Percentiles rank a stretch among this genome's conserved stretches.
These are phyloP conservation scores for Teleiodes luculella DNA, from an alignment of 2,888 invertebrate genomes.

Conservation along the genomic window DNA sequence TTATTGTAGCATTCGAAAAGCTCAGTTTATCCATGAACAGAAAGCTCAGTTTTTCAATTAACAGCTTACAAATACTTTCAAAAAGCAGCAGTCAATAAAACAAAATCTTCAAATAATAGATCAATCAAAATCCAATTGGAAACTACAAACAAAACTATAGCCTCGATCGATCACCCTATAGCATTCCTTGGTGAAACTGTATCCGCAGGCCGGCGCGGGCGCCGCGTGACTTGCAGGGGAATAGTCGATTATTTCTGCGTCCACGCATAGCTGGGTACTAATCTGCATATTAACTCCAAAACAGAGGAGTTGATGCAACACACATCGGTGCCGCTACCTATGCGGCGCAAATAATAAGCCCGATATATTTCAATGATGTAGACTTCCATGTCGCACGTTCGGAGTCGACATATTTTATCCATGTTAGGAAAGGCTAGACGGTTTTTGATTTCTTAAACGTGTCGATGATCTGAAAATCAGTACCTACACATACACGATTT, in stretches of 20 bases:
- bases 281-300: conserved; percentile 57
- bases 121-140: conserved; percentile 5
- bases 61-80: neutral
- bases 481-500: too few species aligned
- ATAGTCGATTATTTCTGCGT: conserved; percentile 49
- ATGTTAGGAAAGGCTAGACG: neutral
- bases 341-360: neutral
- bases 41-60: too few species aligned
- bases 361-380: neutral
- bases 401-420: neutral
- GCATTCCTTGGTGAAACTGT: conserved; percentile 42
- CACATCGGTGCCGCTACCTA: neutral
- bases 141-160: conserved; percentile 16
- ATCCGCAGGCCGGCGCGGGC: conserved; percentile 34
- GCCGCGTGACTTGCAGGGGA: conserved; percentile 61
- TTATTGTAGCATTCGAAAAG: too few species aligned
- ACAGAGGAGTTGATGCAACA: conserved; percentile 32
- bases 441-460: neutral
- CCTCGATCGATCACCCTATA: conserved; percentile 10
- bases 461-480: too few species aligned
- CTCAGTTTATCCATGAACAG: too few species aligned
- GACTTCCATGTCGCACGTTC: neutral
- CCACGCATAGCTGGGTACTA: conserved; percentile 36
- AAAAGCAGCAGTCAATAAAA: neutral
- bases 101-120: neutral